Evolutionary conservation across 2,888 invertebrate species (phyloP), one percentile per base, ranked within the genome.

Genomic region (Ceraclea dissimilis): DNA sequence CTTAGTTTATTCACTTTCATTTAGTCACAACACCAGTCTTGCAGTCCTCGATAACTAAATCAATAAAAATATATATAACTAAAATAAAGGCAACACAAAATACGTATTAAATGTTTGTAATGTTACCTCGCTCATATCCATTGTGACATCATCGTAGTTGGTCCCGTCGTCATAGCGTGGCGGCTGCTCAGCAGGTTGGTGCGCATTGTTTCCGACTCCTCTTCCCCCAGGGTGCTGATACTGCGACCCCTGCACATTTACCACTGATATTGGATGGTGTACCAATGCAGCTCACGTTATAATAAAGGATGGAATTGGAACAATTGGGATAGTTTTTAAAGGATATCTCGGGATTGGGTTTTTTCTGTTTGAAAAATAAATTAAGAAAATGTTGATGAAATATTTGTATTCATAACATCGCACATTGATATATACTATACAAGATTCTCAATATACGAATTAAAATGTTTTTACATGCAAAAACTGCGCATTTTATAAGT

Each of bases 141-240:
- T 88, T 69, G 85, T 85, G 61, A 87, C 85, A 64, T 84, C 82
- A 64, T 87, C 87, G 67, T 87, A 87, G 71, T 87, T 87, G 58
- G 80, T 83, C 68, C 85, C 85, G 58, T 79, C 80, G 48, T 79
- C 76, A 52, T 74, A 74, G 54, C 74, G 33, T 54, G 57, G 18
- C 43, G 61, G 71, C 52, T 72, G 67, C 57, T 63, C 49, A 57
- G 57, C 48, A 66, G 65, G 49, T 66, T 65, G 63, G n/a, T 39
- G 39, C 13, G 13, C 4, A 31, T 31, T 31, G 13, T 16, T 13
- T 4, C 8, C 8, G 13, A 39, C 39, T 8, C 16, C 16, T 39
- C 39, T 39, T 13, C 39, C 39, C 5, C 49, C n/a, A 5, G 2
- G 8, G 11, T 52, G 47, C 46, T 49, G 22, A 18, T 39, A 52